Percentiles rank a stretch among this genome's conserved stretches.
Conservation (phyloP, 2,888 invertebrate species). For the Pandemis cinnamomeana region DNA sequence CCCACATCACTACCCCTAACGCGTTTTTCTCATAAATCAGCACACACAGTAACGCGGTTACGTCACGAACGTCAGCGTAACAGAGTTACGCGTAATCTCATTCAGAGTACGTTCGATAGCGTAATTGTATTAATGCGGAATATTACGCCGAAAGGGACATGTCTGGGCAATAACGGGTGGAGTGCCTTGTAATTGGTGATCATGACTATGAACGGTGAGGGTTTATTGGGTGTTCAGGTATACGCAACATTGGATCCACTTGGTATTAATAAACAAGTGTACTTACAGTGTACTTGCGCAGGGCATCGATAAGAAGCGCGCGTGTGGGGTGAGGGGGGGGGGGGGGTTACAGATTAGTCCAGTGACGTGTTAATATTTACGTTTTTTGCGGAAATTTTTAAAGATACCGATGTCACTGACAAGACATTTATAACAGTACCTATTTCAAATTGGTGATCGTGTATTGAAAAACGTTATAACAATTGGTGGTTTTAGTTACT, state of each 20-base stretch:
- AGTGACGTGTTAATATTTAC: no score
- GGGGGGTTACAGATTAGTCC: no score
- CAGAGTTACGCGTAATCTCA: constrained; percentile 39
- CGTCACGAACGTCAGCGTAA: constrained; percentile 35
- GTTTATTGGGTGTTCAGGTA: neutral
- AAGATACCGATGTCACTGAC: no score
- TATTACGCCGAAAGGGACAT: constrained; percentile 32
- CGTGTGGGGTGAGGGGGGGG: no score
- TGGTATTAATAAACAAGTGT: neutral
- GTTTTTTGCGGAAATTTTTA: no score
- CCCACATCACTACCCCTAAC: constrained; percentile 12
- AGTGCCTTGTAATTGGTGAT: constrained; percentile 16
- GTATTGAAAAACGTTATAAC: no score
- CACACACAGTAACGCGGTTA: constrained; percentile 38
- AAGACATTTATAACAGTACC: no score
- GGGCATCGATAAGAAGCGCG: no score
- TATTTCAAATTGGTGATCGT: no score
- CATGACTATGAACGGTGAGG: neutral
- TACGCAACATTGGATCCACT: neutral
- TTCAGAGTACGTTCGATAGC: constrained; percentile 39
- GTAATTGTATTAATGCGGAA: constrained; percentile 38
- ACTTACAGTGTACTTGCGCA: no score
- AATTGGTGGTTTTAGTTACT: no score
- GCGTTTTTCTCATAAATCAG: constrained; percentile 37
- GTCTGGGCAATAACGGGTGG: constrained; percentile 25